These are phyloP conservation scores for Ornithoptera alexandrae DNA, from an alignment of 2,888 invertebrate species.

Conservation along the genomic window DNA sequence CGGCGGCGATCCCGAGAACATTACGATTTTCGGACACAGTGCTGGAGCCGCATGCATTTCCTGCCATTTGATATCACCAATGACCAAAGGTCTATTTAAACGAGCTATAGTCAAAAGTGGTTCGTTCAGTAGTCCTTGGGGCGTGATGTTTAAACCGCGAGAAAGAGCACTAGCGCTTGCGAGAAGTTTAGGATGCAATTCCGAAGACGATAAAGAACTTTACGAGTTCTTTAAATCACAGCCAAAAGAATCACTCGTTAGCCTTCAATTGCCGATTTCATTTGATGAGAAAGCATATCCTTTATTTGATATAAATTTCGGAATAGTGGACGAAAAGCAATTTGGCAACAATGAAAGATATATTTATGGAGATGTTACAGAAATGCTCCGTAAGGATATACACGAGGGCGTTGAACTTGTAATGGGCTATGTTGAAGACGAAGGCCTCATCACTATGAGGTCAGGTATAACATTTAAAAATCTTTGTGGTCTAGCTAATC, in stretches of 20 bases:
- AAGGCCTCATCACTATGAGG: slow-evolving; percentile 67
- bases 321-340: slow-evolving; percentile 43
- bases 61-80: slow-evolving; percentile 47
- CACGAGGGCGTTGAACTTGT: slow-evolving; percentile 82
- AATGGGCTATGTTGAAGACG: slow-evolving; percentile 83
- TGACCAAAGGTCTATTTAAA: slow-evolving; percentile 41
- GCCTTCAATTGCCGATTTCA: slow-evolving; percentile 30
- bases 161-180: slow-evolving; percentile 52
- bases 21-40: slow-evolving; percentile 54
- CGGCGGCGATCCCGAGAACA: slow-evolving; percentile 57
- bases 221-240: slow-evolving; percentile 39
- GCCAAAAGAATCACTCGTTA: slow-evolving; percentile 35
- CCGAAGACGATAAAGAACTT: slow-evolving; percentile 38
- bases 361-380: slow-evolving; percentile 45
- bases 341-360: slow-evolving; percentile 47
- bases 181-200: slow-evolving; percentile 38
- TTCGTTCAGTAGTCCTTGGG: slow-evolving; percentile 78
- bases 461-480: slow-evolving; percentile 26
- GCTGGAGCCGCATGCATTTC: slow-evolving; percentile 52
- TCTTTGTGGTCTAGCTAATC: slow-evolving; percentile 35
- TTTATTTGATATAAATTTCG: slow-evolving; percentile 32
- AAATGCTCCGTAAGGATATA: slow-evolving; percentile 64
- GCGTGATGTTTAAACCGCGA: slow-evolving; percentile 62
- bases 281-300: slow-evolving; percentile 31
- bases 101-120: slow-evolving; percentile 41